Conservation (phyloP, 2,113 vertebrate species). For the Eubucco bourcierii region DNA sequence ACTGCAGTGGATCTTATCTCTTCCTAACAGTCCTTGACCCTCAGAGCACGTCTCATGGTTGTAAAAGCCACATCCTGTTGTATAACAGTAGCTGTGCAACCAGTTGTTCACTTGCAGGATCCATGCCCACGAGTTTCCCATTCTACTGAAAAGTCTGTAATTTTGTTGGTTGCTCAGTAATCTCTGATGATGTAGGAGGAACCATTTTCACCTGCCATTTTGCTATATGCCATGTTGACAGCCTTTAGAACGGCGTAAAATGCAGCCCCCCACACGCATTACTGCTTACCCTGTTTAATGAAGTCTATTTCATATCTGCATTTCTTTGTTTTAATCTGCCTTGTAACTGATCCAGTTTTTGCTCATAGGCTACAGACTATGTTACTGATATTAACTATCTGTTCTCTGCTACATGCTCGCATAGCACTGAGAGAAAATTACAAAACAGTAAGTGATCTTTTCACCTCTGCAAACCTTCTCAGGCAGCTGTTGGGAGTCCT, state of each 20-base stretch:
- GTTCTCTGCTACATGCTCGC: not conserved
- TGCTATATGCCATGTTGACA: not conserved
- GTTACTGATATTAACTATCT: not conserved
- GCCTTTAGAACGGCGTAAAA: not conserved
- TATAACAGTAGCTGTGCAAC: not conserved
- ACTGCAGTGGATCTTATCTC: not conserved
- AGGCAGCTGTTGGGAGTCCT: not conserved
- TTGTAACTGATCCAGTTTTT: not conserved
- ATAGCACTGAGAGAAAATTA: not conserved
- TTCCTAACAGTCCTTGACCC: not conserved
- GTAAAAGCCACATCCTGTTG: not conserved
- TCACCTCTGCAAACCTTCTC: not conserved
- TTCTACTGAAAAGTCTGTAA: not conserved
- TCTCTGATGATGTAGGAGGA: not conserved
- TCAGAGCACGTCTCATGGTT: not conserved
- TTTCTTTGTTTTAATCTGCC: not conserved
- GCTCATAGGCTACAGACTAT: not conserved
- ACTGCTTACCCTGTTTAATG: not conserved
- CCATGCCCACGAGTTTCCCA: not conserved
- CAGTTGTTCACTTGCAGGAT: not conserved
- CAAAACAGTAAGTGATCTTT: not conserved
- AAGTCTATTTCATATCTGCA: not conserved
- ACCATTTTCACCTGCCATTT: not conserved
- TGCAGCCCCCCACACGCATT: not conserved
- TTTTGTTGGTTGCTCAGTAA: not conserved